Evolutionary conservation across 2,797 vertebrate species (phyloP), one percentile per base, ranked within the genome.

Genomic region (Naso thynnoides): DNA sequence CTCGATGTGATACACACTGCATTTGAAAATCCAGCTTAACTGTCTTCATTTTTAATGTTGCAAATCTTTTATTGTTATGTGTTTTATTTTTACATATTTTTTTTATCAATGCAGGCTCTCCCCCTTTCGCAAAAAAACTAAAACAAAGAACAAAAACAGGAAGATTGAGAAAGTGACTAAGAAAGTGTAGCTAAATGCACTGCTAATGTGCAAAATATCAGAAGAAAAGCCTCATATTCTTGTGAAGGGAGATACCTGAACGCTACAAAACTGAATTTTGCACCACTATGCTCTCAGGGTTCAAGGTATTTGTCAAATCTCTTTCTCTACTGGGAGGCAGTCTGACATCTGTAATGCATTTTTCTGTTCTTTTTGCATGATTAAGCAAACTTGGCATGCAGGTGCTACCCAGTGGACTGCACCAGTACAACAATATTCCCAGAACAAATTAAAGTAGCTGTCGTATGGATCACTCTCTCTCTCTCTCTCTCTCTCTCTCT

Each of bases 341-440:
- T 84, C 89, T 87, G 92, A 90, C 90, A 88, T 92, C 85, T 89
- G 89, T 88, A 93, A 92, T 93, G 89, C 90, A 90, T 92, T 93
- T 91, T 90, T 90, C 82, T 89, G 85, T 91, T 91, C 88, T 92
- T 94, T 94, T 93, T 93, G 93, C 93, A 93, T 93, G 93, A 94
- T 94, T 93, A 94, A 93, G 93, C 92, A 93, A 93, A 93, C 90
- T 90, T 93, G 91, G 90, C 88, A 90, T 89, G 91, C 93, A 93
- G 92, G 93, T 94, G 93, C 86, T 86, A 82, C 92, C 90, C 90
- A 89, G 82, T 64, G 89, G 91, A 91, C 88, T 85, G 90, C 80
- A 82, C 86, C 84, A 81, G 84, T 86, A 91, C 90, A 87, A 91
- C 79, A 87, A 91, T 93, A 94, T 93, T 94, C 93, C 93, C 93